Evolutionary conservation across 1,140 invertebrate species (phyloP).

Genomic region (Leptestheria dahalacensis): DNA sequence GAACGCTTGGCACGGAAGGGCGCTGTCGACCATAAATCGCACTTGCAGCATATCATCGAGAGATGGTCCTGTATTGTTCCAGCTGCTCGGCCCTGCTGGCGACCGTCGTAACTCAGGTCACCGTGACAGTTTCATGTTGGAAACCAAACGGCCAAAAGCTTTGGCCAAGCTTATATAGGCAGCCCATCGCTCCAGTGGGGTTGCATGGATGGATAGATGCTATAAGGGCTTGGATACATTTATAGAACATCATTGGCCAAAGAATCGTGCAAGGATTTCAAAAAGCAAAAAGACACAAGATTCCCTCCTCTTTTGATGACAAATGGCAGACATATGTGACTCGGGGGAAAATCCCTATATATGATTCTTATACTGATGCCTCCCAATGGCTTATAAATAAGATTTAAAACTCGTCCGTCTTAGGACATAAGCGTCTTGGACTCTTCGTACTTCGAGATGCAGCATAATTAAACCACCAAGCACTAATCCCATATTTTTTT

Average conservation of each 20-base stretch:
- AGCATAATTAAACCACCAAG: not conserved
- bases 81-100: conserved; percentile 12
- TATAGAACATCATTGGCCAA: too few species aligned
- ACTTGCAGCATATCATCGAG: conserved; percentile 10
- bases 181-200: not conserved
- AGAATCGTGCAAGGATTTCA: too few species aligned
- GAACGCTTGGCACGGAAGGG: conserved; percentile 5
- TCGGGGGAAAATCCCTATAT: too few species aligned
- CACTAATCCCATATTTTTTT: not conserved
- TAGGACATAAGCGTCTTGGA: too few species aligned
- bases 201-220: not conserved
- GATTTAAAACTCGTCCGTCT: too few species aligned
- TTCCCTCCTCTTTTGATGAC: too few species aligned
- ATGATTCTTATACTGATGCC: too few species aligned
- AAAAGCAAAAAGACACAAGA: too few species aligned
- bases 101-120: conserved; percentile 13
- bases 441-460: too few species aligned
- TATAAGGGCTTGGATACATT: too few species aligned
- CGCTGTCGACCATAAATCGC: conserved; percentile 12
- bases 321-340: too few species aligned
- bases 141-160: not conserved
- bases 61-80: conserved; percentile 10
- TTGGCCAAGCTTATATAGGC: not conserved
- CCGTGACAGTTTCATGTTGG: conserved; percentile 10
- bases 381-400: too few species aligned